phyloP scores from a whole-genome alignment of 2,888 invertebrate species.

The Limnephilus rhombicus region DNA sequence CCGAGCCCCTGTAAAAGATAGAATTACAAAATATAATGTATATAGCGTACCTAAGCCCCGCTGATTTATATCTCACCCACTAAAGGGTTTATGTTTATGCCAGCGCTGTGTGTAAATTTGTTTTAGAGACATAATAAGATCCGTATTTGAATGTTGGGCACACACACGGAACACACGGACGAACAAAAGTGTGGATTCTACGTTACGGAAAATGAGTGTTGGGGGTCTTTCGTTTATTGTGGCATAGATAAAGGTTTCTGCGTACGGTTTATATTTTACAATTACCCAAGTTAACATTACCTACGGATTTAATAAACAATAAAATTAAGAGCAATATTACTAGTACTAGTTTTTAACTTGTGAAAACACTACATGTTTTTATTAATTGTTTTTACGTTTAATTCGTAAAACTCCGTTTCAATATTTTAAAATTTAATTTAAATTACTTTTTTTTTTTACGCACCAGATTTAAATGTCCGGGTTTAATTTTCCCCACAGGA shows the following conservation, averaged over 20 bases:
- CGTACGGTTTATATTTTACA: not conserved
- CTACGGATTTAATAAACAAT: not conserved
- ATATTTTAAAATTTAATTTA: no score
- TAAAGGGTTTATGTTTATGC: slow-evolving; percentile 37
- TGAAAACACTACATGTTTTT: not conserved
- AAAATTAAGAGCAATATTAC: not conserved
- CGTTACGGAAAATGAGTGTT: not conserved
- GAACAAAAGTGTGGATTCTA: not conserved
- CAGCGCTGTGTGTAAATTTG: slow-evolving; percentile 29
- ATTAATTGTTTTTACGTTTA: no score
- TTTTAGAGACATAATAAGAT: slow-evolving; percentile 44
- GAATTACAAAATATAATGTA: slow-evolving; percentile 25
- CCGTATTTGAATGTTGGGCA: slow-evolving; percentile 13
- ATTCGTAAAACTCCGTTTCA: no score
- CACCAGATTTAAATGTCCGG: no score
- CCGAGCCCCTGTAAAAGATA: not conserved
- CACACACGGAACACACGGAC: not conserved
- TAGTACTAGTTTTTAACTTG: not conserved
- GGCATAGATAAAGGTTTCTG: not conserved
- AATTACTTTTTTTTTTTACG: no score
- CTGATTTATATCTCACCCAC: slow-evolving; percentile 35
- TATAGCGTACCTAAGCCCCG: not conserved
- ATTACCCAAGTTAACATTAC: not conserved
- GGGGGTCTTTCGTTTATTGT: not conserved
- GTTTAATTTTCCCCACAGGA: no score